phyloP scores from a whole-genome alignment of 2,113 vertebrate species.

The Ginglymostoma cirratum region DNA sequence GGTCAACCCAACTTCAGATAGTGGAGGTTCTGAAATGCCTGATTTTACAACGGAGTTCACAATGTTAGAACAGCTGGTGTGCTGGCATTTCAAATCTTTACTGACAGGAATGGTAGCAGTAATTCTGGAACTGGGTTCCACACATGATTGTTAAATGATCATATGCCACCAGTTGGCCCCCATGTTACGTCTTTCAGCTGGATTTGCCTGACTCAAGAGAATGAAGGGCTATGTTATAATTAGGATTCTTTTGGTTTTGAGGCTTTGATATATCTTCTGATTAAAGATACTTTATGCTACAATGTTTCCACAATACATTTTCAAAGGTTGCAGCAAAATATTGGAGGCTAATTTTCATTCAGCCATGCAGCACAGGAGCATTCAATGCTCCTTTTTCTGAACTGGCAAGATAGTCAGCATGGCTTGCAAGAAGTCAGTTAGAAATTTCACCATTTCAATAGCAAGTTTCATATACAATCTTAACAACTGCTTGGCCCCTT shows the following conservation, averaged over 20 bases:
- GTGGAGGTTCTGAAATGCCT: too few relatives aligned
- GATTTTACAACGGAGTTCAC: too few relatives aligned
- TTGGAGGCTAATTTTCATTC: not conserved
- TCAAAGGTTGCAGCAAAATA: not conserved
- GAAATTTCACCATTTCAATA: not conserved
- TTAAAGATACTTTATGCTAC: too few relatives aligned
- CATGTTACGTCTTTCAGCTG: too few relatives aligned
- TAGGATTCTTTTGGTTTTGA: not conserved
- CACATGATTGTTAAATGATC: not conserved
- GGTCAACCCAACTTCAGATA: too few relatives aligned
- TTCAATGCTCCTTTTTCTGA: not conserved
- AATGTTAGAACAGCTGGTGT: too few relatives aligned
- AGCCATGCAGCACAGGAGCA: not conserved
- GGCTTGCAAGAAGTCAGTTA: too few relatives aligned
- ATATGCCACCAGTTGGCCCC: not conserved
- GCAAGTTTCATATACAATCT: not conserved
- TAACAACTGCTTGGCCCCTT: conserved; percentile 49
- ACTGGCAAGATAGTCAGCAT: not conserved
- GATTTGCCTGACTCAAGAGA: not conserved
- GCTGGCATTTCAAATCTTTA: too few relatives aligned
- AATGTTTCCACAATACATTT: not conserved
- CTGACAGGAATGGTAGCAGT: not conserved
- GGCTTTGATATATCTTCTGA: not conserved
- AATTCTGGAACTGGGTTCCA: not conserved
- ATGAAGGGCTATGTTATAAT: not conserved